phyloP scores from a whole-genome alignment of 2,888 invertebrate genomes.

The Synanthedon vespiformis region DNA sequence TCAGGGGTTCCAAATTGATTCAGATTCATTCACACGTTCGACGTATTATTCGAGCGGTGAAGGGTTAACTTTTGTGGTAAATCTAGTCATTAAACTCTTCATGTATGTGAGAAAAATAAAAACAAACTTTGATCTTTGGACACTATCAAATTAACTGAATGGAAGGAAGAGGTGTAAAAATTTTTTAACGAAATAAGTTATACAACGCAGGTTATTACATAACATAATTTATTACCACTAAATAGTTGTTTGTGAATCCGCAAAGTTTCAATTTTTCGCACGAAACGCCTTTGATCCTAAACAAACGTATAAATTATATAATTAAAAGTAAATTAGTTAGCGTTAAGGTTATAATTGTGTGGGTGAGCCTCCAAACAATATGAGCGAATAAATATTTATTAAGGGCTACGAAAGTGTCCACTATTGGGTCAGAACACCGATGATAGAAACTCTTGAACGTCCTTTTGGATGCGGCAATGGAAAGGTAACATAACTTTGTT shows the following conservation, averaged over 20 bases:
- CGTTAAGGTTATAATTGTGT: conserved; percentile 29
- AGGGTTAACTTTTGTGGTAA: conserved; percentile 12
- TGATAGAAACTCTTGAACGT: conserved; percentile 11
- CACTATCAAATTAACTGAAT: no score
- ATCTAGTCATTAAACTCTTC: background rate
- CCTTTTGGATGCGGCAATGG: conserved; percentile 20
- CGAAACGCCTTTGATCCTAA: conserved; percentile 28
- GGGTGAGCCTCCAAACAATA: conserved; percentile 40
- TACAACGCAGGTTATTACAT: no score
- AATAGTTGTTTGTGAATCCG: no score
- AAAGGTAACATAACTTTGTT: background rate
- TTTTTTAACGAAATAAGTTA: no score
- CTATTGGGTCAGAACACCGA: conserved; percentile 42
- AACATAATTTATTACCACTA: no score
- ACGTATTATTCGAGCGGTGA: conserved; percentile 3
- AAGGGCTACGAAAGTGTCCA: conserved; percentile 55
- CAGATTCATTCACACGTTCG: background rate
- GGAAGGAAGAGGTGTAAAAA: no score
- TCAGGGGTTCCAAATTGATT: background rate
- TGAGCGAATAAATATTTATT: conserved; percentile 66
- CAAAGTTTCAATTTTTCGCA: conserved; percentile 9
- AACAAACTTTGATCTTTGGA: no score
- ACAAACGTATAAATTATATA: conserved; percentile 55
- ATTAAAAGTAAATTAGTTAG: conserved; percentile 30
- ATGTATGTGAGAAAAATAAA: background rate